These are phyloP conservation scores for Campylorhamphus procurvoides DNA, from an alignment of 2,113 vertebrate genomes.

Conservation along the genomic window DNA sequence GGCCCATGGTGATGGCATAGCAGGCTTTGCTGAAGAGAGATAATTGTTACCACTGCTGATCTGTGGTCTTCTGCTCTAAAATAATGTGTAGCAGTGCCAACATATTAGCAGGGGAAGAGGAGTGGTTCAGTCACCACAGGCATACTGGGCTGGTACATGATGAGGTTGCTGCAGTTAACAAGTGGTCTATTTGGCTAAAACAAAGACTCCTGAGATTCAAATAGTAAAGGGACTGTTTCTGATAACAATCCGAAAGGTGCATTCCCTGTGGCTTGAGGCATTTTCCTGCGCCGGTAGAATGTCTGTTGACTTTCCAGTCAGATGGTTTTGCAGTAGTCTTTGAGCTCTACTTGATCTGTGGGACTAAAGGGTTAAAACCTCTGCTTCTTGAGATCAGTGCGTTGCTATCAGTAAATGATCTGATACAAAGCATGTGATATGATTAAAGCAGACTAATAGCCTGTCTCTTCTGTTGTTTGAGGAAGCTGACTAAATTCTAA, in stretches of 20 bases:
- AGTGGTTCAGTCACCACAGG: not conserved
- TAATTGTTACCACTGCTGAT: not conserved
- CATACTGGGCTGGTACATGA: not conserved
- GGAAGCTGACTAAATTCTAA: not conserved
- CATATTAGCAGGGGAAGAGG: not conserved
- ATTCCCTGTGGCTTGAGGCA: not conserved
- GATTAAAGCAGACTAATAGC: not conserved
- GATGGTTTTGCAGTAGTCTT: not conserved
- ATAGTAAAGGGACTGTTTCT: not conserved
- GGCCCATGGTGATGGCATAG: not conserved
- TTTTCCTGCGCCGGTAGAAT: not conserved
- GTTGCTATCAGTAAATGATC: not conserved
- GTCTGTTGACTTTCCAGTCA: not conserved
- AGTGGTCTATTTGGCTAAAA: not conserved
- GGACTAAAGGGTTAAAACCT: not conserved
- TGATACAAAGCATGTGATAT: not conserved
- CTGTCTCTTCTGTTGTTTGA: not conserved
- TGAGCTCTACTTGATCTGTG: not conserved
- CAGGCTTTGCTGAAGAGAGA: not conserved
- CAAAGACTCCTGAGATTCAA: not conserved
- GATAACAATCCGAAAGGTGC: not conserved
- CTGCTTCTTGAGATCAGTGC: not conserved
- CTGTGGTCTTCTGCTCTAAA: not conserved
- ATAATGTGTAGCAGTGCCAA: not conserved
- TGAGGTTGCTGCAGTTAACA: not conserved